Evolutionary conservation across 2,797 vertebrate species (phyloP).

Genomic region (Vespertilio murinus): DNA sequence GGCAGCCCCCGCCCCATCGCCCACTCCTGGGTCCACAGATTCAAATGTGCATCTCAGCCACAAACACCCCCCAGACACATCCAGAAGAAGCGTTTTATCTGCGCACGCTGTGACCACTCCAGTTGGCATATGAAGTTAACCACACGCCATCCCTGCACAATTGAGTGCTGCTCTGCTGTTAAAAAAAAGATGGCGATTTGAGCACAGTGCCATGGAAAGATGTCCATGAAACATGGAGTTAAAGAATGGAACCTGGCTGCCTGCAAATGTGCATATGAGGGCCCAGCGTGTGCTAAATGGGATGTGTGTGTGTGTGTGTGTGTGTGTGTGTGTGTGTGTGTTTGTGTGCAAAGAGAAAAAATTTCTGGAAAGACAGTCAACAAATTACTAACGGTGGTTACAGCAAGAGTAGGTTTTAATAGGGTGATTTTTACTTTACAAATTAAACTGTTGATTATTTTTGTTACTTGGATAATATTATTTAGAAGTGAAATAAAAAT

Average conservation of each 20-base stretch:
- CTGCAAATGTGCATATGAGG: neutral
- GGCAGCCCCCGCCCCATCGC: neutral
- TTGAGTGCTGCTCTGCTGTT: neutral
- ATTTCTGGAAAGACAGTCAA: neutral
- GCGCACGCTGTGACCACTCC: neutral
- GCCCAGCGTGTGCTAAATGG: neutral
- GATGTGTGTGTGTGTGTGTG: neutral
- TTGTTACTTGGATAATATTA: neutral
- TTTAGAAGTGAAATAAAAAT: neutral
- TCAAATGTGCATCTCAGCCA: neutral
- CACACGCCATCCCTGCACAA: neutral
- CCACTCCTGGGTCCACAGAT: neutral
- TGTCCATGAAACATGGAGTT: neutral
- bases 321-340: neutral
- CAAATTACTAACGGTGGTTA: neutral
- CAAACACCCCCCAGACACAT: neutral
- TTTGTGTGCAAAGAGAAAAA: neutral
- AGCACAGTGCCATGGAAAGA: neutral
- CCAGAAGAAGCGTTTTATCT: neutral
- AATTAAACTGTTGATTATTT: neutral
- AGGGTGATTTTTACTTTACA: neutral
- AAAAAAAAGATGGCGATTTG: neutral
- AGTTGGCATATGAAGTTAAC: neutral
- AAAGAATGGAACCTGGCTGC: neutral
- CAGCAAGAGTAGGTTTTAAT: neutral